Base-by-base conservation (phyloP, 1,140 invertebrate genomes). In the Holcopasites calliopsidis region DNA sequence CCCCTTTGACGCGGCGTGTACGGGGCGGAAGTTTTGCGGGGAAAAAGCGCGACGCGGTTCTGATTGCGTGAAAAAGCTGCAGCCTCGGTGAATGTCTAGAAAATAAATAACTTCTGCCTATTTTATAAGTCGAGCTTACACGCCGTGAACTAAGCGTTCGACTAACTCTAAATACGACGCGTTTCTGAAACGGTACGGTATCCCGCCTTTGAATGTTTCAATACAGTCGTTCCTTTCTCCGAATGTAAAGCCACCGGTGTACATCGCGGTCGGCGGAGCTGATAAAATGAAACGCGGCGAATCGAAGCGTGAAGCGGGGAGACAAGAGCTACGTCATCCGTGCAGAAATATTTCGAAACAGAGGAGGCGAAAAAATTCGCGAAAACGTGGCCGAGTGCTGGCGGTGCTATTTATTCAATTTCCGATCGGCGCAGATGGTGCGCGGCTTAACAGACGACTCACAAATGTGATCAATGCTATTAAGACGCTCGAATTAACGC, bases 401-500 rank as follows among this genome's bases (percentile, higher is more conserved):
- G 28, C 57, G 57, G n/a, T 31, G 76, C 31, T 64, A 80, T 80
- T 81, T 75, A 80, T 77, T 52, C 77, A 77, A 80, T 83, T 77
- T 77, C 26, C 42, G 10, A 38, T 35, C 26, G 72, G 76, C 70
- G 42, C 82, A 72, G 73, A 35, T 77, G 77, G 26, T 42, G 52
- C 31, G 26, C 60, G 40, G 79, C 76, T 76, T 80, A 77, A 55
- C 54, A 33, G 21, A 26, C 18, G 28, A 42, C 65, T 33, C 64
- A 55, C 65, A 71, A 83, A 82, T 79, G 82, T 66, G 77, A 85
- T 74, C 80, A 66, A 71, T 66, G 61, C 75, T 62, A 74, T 75
- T 75, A 18, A n/a, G 44, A 47, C 76, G 38, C 72, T 83, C 69
- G 78, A 83, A 83, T 85, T 85, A 85, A 86, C 85, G 83, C 76